phyloP scores from a whole-genome alignment of 2,888 invertebrate genomes.

The Molanna angustata region DNA sequence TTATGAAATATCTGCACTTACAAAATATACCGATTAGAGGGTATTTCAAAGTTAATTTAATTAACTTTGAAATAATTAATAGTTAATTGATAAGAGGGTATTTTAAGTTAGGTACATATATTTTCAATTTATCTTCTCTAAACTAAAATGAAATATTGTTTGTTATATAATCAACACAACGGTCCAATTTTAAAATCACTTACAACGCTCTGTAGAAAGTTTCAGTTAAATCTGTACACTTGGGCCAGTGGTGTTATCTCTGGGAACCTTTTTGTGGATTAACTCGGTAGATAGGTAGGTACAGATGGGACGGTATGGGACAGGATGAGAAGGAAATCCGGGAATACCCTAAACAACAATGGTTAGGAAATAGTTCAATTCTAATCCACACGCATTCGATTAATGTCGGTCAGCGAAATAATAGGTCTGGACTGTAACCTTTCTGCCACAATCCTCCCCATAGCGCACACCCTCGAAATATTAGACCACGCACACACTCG shows the following conservation, averaged over 20 bases:
- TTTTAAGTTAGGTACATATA: no score
- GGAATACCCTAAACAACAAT: slow-evolving; percentile 11
- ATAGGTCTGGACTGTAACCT: slow-evolving; percentile 20
- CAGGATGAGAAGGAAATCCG: slow-evolving; percentile 3
- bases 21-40: no score
- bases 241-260: neutral
- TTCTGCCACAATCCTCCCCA: slow-evolving; percentile 21
- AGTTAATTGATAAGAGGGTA: no score
- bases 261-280: slow-evolving; percentile 12
- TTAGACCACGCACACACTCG: no score
- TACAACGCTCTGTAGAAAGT: neutral
- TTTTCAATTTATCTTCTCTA: no score
- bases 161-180: no score
- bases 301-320: no score
- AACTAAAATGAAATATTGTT: no score
- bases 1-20: no score
- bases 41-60: no score
- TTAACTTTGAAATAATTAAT: no score
- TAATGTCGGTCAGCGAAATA: slow-evolving; percentile 27
- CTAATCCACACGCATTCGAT: slow-evolving; percentile 21
- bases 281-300: neutral
- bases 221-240: neutral
- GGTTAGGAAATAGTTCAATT: neutral
- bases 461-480: no score
- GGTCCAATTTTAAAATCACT: neutral